phyloP scores from a whole-genome alignment of 2,113 vertebrate genomes.

The Callaeas wilsoni region DNA sequence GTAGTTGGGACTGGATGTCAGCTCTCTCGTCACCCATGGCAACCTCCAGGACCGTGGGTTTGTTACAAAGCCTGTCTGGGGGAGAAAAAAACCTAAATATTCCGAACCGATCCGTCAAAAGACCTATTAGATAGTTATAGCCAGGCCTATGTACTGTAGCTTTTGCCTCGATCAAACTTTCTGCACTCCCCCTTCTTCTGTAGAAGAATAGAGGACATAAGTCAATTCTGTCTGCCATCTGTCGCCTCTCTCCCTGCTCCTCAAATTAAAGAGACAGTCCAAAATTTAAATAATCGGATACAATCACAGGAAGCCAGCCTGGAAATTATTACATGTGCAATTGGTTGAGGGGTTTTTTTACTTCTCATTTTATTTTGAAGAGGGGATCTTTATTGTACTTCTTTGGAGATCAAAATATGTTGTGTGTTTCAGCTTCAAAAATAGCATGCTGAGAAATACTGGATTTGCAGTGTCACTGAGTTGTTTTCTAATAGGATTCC shows the following conservation, averaged over 20 bases:
- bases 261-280: slow-evolving; percentile 79
- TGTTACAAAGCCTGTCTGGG: slow-evolving; percentile 70
- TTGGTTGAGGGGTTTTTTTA: not conserved
- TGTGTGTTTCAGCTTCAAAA: slow-evolving; percentile 47
- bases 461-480: slow-evolving; percentile 38
- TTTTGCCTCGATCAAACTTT: slow-evolving; percentile 78
- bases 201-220: slow-evolving; percentile 83
- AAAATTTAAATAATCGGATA: slow-evolving; percentile 68
- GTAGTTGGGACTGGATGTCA: slow-evolving; percentile 77
- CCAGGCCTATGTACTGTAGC: slow-evolving; percentile 58
- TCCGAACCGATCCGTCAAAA: slow-evolving; percentile 69
- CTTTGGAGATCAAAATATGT: slow-evolving; percentile 39
- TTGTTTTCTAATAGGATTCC: slow-evolving; percentile 52
- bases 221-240: slow-evolving; percentile 88
- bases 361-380: slow-evolving; percentile 32
- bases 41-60: slow-evolving; percentile 75
- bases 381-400: slow-evolving; percentile 29
- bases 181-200: slow-evolving; percentile 75
- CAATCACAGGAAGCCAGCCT: slow-evolving; percentile 46
- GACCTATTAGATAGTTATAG: slow-evolving; percentile 78
- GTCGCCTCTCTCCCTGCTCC: slow-evolving; percentile 74
- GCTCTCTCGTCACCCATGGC: slow-evolving; percentile 78
- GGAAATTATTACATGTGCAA: slow-evolving; percentile 48
- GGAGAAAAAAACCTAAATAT: slow-evolving; percentile 56
- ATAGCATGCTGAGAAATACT: slow-evolving; percentile 47